A percentile compares a stretch with the other conserved stretches of the same genome.
Evolutionary conservation across 2,113 vertebrate genomes (phyloP).

Genomic region (Talpa occidentalis): DNA sequence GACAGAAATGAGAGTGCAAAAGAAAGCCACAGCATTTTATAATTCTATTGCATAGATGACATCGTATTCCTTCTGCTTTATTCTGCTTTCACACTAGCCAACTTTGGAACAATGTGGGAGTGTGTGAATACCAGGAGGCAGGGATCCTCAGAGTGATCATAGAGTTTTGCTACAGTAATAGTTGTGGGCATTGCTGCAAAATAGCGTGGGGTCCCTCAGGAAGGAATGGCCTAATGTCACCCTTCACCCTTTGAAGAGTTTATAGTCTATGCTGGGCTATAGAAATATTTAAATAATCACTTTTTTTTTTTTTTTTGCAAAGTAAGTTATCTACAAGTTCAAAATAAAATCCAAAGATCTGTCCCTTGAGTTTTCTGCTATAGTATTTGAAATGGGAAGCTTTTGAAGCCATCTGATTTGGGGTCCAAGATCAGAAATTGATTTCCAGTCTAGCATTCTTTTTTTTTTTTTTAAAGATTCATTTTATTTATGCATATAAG

Average conservation of each 20-base stretch:
- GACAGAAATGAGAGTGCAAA: too few relatives aligned
- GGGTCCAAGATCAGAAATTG: neutral
- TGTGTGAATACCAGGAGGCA: neutral
- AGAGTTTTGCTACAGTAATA: neutral
- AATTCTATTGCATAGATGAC: neutral
- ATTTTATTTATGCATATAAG: too few relatives aligned
- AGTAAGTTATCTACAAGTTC: neutral
- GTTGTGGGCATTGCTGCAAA: neutral
- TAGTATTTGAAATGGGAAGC: neutral
- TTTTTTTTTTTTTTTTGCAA: neutral
- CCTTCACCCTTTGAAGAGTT: neutral
- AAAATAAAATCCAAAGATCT: neutral
- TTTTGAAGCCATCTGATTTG: neutral
- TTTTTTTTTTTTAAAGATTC: too few relatives aligned
- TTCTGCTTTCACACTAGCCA: neutral
- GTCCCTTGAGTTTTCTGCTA: neutral
- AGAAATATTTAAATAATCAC: neutral
- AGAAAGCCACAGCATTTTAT: neutral
- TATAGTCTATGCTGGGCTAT: neutral
- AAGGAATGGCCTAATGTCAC: neutral
- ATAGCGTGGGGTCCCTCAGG: accelerated
- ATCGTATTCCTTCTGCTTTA: neutral
- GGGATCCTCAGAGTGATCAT: neutral
- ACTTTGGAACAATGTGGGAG: neutral
- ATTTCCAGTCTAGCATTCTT: neutral